Evolutionary conservation across 2,113 vertebrate genomes (phyloP), one percentile per base, ranked within the genome.

Genomic region (Chlorodrepanis virens): DNA sequence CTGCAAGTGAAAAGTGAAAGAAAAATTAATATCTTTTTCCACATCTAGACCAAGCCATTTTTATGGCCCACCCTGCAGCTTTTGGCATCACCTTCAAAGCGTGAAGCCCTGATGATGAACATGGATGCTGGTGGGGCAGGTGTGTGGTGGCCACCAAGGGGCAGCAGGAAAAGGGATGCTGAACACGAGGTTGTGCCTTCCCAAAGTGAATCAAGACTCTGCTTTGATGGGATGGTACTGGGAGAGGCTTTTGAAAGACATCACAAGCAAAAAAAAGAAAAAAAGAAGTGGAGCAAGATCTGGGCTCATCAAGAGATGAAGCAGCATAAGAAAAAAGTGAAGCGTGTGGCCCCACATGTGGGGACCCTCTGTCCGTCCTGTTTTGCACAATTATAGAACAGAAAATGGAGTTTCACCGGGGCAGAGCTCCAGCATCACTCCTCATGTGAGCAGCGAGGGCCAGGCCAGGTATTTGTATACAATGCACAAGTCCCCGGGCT

Each of bases 291-390:
- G 56, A 67, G 20, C 25, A 37, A 44, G 0, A 3, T 4, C 28
- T 2, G 22, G 28, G 59, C 6, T 72, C 10, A 21, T 25, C 9
- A 15, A n/a, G 75, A 72, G 61, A 8, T 11, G 40, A 65, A 75
- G 22, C n/a, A 37, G 22, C 1, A 6, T 13, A 19, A 80, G 40
- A 12, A 15, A 31, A 57, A 83, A 42, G 15, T 3, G 39, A 72
- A 90, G 75, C 44, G 10, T 0, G 0, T 39, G 23, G 19, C 14
- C 13, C 15, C 27, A 5, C 0, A 0, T 2, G 6, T 29, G 20
- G 7, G 6, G 19, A 70, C 25, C 12, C 29, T n/a, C 16, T 63
- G 2, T n/a, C 28, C n/a, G 35, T 21, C 54, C 39, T 25, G 7
- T 70, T 29, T 76, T 67, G 33, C 35, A 72, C 49, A 45, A 56